A percentile compares a stretch with the other conserved stretches of the same genome.
Conservation (phyloP, 2,113 vertebrate species). For the Microcebus griseorufus region DNA sequence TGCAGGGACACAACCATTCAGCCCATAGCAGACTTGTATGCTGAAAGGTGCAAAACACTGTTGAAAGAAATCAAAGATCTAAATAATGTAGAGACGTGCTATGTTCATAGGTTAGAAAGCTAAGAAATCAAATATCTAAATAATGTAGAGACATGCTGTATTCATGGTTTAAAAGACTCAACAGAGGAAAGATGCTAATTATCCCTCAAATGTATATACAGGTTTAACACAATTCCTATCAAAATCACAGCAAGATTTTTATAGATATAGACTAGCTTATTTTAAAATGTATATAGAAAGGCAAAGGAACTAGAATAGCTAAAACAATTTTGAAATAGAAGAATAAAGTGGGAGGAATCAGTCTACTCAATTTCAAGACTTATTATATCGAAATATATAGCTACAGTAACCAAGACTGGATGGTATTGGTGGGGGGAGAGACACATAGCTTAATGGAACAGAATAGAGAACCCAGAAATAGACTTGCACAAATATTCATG, state of each 20-base stretch:
- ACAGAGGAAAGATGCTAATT: background rate
- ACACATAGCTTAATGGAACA: background rate
- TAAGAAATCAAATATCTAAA: constrained; percentile 19
- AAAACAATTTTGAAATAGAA: constrained; percentile 22
- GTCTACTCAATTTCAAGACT: background rate
- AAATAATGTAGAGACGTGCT: background rate
- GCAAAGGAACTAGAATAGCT: background rate
- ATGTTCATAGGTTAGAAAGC: background rate
- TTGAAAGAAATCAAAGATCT: background rate
- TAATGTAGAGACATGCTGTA: background rate
- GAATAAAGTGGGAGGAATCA: constrained; percentile 47
- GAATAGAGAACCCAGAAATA: background rate
- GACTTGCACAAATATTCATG: background rate
- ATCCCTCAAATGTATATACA: constrained; percentile 29
- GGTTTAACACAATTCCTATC: constrained; percentile 33
- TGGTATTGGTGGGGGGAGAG: background rate
- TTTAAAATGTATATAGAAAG: constrained; percentile 26
- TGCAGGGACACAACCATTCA: background rate
- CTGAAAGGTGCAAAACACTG: background rate
- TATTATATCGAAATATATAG: background rate
- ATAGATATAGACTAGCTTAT: background rate
- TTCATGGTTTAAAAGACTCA: background rate
- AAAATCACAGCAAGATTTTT: constrained; percentile 4
- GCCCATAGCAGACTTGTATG: background rate
- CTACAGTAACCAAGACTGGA: background rate